phyloP scores from a whole-genome alignment of 2,797 vertebrate species.

The Molossus alvarezi region DNA sequence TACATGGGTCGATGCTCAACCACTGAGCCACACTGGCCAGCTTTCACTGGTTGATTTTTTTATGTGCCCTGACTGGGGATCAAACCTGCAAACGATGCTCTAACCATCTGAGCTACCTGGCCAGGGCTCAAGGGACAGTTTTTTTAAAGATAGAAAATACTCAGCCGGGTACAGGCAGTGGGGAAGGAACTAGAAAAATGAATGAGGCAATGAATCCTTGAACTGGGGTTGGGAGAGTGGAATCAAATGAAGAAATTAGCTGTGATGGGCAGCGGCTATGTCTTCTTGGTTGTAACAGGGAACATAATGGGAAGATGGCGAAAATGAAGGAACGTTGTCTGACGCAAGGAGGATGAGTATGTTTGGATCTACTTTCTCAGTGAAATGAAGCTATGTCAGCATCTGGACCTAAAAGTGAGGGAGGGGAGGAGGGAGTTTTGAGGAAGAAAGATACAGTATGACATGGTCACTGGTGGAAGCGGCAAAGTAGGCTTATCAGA shows the following conservation, averaged over 20 bases:
- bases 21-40: no score
- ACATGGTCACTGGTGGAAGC: neutral
- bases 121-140: neutral
- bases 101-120: neutral
- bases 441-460: neutral
- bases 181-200: neutral
- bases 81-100: neutral
- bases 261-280: no score
- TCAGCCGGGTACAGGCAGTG: neutral
- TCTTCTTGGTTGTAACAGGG: neutral
- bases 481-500: neutral
- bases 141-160: constrained; percentile 15
- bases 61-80: neutral
- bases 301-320: neutral
- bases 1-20: no score
- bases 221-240: neutral
- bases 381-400: neutral
- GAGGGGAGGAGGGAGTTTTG: neutral
- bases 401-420: neutral
- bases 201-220: neutral
- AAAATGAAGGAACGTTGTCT: neutral
- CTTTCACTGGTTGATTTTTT: neutral
- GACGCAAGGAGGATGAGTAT: neutral
- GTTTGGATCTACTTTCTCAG: neutral
- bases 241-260: neutral